Base-by-base conservation (phyloP, 2,113 vertebrate genomes). In the Artemisiospiza belli region DNA sequence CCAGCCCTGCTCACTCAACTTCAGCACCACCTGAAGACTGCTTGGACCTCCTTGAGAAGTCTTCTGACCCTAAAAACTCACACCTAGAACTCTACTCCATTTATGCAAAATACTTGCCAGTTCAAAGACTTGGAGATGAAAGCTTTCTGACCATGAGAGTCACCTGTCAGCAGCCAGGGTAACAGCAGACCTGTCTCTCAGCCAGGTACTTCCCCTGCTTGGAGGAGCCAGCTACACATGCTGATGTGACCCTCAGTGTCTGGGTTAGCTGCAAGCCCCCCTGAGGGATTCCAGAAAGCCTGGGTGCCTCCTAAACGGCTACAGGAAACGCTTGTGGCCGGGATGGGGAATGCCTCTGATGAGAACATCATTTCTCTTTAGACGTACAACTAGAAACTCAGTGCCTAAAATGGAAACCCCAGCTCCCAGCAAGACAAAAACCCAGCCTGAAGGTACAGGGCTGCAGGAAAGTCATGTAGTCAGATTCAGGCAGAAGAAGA, bases 291-390 rank as follows among this genome's bases (percentile, higher is more conserved):
- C 43, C 44, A 51, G 62, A 47, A 83, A 75, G 39, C 16, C 64
- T 47, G 33, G 9, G 23, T 46, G 7, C 37, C 59, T 76, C 49
- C 62, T 79, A 25, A 93, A 41, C n/a, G 69, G 30, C 68, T 66
- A 23, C 57, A 59, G 0, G 0, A 41, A 75, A 54, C 3, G 2
- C 49, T 43, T 61, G 47, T 67, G 82, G 15, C 63, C 6, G 1
- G 31, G 25, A 46, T 46, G 35, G 66, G 43, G 41, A 78, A 67
- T 6, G 6, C 22, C 46, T 88, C 52, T 37, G 25, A 54, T n/a
- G 46, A 90, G 54, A 17, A 28, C 23, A 6, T 64, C 0, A 27
- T 74, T 84, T 49, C 72, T 88, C 22, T 72, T 93, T 37, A 64
- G 21, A n/a, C n/a, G 19, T 69, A 2, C 37, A 39, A 41, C 54